Conservation (phyloP, 2,797 vertebrate genomes). For the Fistularia commersonii region DNA sequence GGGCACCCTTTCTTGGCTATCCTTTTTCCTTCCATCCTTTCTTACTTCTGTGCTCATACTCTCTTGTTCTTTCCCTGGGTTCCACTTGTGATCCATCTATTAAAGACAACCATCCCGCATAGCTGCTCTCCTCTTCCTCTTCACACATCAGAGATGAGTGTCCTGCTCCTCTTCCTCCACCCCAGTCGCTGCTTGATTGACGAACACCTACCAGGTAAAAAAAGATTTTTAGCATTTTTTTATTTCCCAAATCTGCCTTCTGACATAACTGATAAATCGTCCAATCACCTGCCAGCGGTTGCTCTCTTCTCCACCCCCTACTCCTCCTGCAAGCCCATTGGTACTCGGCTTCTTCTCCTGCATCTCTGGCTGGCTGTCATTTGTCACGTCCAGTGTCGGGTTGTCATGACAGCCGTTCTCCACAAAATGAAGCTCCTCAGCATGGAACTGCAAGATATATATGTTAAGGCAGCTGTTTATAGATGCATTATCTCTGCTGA, state of each 20-base stretch:
- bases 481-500: too few relatives aligned
- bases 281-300: conserved; percentile 84
- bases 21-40: not conserved
- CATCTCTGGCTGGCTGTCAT: conserved; percentile 89
- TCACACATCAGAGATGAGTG: conserved; percentile 84
- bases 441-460: conserved; percentile 71
- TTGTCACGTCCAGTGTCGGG: conserved; percentile 92
- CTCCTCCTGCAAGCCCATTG: conserved; percentile 82
- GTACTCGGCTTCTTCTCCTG: conserved; percentile 90
- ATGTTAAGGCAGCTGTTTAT: too few relatives aligned
- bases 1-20: not conserved
- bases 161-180: conserved; percentile 92
- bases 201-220: conserved; percentile 66
- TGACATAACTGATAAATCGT: not conserved
- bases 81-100: conserved; percentile 13
- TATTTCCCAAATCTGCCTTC: not conserved
- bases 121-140: conserved; percentile 16
- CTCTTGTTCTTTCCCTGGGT: not conserved
- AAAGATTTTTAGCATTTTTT: too few relatives aligned
- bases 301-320: conserved; percentile 66
- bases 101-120: conserved; percentile 10
- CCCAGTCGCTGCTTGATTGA: conserved; percentile 85
- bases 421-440: conserved; percentile 94
- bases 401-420: conserved; percentile 98
- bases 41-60: not conserved